A percentile compares a stretch with the other conserved stretches of the same genome.
phyloP scores from a whole-genome alignment of 1,140 invertebrate genomes.

The Chionoecetes opilio region DNA sequence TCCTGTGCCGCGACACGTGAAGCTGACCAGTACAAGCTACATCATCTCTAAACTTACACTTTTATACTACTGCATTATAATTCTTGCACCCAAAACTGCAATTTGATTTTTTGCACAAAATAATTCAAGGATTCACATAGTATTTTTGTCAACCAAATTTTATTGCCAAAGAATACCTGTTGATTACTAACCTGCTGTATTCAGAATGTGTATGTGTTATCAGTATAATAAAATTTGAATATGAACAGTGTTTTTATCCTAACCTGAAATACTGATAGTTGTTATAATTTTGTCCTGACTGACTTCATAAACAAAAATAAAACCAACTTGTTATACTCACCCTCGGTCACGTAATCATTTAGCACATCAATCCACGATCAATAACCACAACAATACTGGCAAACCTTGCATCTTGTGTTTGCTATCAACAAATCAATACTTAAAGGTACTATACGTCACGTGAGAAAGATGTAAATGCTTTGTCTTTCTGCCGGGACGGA shows the following conservation, averaged over 20 bases:
- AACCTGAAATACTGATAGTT: too few species aligned
- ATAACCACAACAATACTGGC: too few species aligned
- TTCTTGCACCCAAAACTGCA: background rate
- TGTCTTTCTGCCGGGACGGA: too few species aligned
- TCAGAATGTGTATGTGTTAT: conserved; percentile 10
- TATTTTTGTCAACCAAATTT: conserved; percentile 31
- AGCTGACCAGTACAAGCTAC: conserved; percentile 27
- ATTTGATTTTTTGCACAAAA: conserved; percentile 31
- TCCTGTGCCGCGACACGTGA: background rate
- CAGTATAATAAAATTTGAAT: conserved; percentile 13
- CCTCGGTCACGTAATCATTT: too few species aligned
- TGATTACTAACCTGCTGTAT: conserved; percentile 20
- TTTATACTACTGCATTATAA: conserved; percentile 22
- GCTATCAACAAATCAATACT: too few species aligned
- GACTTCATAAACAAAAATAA: too few species aligned
- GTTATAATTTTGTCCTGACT: too few species aligned
- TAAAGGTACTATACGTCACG: too few species aligned
- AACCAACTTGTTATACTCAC: too few species aligned
- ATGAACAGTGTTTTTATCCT: background rate
- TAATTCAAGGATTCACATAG: background rate
- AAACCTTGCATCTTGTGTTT: too few species aligned
- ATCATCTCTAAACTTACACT: background rate
- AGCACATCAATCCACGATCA: too few species aligned
- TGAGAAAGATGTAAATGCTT: too few species aligned
- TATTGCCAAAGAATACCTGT: conserved; percentile 30